A percentile compares a stretch with the other conserved stretches of the same genome.
phyloP scores from a whole-genome alignment of 2,888 invertebrate species.

The Phortica magna region DNA sequence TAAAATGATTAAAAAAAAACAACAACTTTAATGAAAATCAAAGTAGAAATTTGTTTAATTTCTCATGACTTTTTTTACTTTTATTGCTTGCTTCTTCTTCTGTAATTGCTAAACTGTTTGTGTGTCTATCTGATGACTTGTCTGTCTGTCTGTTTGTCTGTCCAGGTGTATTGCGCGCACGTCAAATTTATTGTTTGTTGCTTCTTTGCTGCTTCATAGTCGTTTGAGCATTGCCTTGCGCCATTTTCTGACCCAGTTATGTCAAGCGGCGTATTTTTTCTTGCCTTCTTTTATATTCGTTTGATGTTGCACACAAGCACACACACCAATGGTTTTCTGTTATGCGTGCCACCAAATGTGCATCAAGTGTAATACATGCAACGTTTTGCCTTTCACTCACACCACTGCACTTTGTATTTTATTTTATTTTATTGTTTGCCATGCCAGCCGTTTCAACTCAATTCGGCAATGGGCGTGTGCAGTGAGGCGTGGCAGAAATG shows the following conservation, averaged over 20 bases:
- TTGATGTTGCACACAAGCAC: neutral
- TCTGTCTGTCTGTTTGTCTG: neutral
- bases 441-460: neutral
- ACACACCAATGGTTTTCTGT: neutral
- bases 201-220: neutral
- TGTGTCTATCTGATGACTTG: neutral
- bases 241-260: conserved; percentile 23
- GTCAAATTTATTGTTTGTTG: neutral
- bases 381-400: neutral
- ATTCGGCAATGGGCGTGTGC: neutral
- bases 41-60: too few species aligned
- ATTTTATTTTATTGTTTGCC: too few species aligned
- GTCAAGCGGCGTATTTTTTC: neutral
- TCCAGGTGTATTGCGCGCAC: neutral
- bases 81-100: too few species aligned
- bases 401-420: too few species aligned
- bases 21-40: too few species aligned
- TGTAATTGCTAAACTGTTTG: neutral
- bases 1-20: too few species aligned
- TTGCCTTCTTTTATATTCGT: neutral
- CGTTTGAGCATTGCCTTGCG: conserved; percentile 11
- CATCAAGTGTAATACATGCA: too few species aligned
- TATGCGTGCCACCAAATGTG: too few species aligned
- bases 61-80: too few species aligned
- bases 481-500: neutral